Conservation (phyloP, 2,888 invertebrate genomes). For the Orthosia cruda region DNA sequence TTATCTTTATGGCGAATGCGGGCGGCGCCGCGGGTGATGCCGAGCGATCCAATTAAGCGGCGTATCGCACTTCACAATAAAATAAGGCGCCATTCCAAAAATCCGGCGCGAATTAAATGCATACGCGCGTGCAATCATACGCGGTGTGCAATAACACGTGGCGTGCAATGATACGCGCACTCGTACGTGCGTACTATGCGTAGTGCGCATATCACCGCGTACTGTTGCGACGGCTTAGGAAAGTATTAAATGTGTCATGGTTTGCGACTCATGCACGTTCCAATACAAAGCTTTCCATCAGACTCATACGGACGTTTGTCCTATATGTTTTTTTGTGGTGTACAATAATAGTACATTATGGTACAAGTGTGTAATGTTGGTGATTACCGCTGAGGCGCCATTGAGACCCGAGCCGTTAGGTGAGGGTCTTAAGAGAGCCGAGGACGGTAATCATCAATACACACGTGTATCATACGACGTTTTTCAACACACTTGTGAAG, state of each 20-base stretch:
- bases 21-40: slow-evolving; percentile 10
- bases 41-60: slow-evolving; percentile 67
- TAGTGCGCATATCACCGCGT: neutral
- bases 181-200: neutral
- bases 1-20: slow-evolving; percentile 35
- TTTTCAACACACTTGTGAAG: too few species aligned
- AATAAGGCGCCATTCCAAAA: slow-evolving; percentile 60
- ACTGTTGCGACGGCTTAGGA: neutral
- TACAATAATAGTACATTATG: too few species aligned
- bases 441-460: too few species aligned
- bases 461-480: too few species aligned
- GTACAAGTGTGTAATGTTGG: too few species aligned
- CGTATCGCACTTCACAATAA: slow-evolving; percentile 64
- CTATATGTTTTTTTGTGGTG: too few species aligned
- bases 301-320: neutral
- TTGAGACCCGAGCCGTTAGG: too few species aligned
- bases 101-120: slow-evolving; percentile 22
- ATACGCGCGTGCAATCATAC: slow-evolving; percentile 2
- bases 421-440: too few species aligned
- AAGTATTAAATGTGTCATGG: neutral
- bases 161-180: neutral
- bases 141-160: neutral
- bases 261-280: neutral
- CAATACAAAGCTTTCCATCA: slow-evolving; percentile 2
- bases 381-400: too few species aligned